Conservation (phyloP, 2,797 vertebrate genomes). For the Gastrophryne carolinensis region DNA sequence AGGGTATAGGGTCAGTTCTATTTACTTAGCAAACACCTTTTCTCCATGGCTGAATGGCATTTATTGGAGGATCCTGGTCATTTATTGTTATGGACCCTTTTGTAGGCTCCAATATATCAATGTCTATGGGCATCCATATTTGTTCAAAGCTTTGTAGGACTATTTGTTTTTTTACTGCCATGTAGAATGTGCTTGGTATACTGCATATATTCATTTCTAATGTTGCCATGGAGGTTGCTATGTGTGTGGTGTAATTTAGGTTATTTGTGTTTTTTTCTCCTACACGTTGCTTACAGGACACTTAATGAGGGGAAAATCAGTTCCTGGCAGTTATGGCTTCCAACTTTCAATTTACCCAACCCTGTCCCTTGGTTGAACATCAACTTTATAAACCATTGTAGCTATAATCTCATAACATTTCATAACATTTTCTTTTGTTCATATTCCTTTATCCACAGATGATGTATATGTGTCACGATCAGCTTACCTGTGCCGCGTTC, state of each 20-base stretch:
- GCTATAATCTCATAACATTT: background rate
- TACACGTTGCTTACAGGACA: background rate
- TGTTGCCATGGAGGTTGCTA: background rate
- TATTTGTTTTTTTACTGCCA: background rate
- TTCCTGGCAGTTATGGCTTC: background rate
- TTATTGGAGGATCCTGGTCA: background rate
- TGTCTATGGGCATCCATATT: background rate
- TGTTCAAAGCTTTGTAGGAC: background rate
- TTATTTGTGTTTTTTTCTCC: background rate
- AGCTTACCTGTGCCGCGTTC: no score
- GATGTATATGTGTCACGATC: no score
- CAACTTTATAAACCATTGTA: no score
- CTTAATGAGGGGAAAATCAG: background rate
- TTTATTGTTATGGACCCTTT: background rate
- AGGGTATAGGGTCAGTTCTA: no score
- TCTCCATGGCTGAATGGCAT: background rate
- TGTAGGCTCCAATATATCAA: background rate
- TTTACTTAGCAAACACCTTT: background rate
- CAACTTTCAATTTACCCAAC: background rate
- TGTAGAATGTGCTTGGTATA: background rate
- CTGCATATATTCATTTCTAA: background rate
- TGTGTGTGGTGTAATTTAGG: background rate
- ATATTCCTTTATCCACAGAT: no score
- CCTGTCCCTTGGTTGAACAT: no score
- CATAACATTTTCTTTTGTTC: background rate